Percentiles rank a stretch among this genome's conserved stretches.
Conservation (phyloP, 2,888 invertebrate genomes). For the Dicycla oo region DNA sequence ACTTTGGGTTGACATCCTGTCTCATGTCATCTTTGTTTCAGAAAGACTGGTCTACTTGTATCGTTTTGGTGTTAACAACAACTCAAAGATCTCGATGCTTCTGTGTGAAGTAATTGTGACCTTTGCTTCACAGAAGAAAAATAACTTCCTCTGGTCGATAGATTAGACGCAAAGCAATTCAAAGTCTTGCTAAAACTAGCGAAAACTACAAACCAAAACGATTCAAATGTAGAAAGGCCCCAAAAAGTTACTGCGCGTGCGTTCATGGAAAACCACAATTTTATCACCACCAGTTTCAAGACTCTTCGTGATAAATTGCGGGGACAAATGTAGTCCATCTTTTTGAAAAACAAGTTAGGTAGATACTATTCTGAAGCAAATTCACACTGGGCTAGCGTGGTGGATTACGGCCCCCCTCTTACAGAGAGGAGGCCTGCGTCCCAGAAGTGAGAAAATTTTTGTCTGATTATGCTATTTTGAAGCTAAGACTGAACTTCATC, state of each 20-base stretch:
- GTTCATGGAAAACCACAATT: neutral
- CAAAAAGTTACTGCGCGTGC: neutral
- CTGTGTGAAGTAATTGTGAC: neutral
- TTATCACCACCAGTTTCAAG: neutral
- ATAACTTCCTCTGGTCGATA: neutral
- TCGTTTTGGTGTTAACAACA: neutral
- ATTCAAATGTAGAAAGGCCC: neutral
- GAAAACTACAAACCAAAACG: slow-evolving; percentile 15
- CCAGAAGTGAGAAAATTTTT: neutral
- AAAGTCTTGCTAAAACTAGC: neutral
- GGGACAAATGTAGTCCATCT: neutral
- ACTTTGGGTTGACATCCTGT: neutral
- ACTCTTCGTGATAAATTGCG: slow-evolving; percentile 1
- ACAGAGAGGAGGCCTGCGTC: neutral
- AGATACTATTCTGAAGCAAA: neutral
- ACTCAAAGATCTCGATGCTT: neutral
- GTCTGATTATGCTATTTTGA: neutral
- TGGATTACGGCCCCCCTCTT: neutral
- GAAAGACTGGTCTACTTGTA: neutral
- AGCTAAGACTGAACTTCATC: slow-evolving; percentile 21
- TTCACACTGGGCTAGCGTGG: no score
- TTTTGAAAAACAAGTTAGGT: neutral
- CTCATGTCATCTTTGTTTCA: slow-evolving; percentile 5
- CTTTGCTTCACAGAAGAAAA: neutral
- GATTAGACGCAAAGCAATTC: neutral